Evolutionary conservation across 53 echinoderm and acorn worm species (phyloP).

Genomic region (Hippasteria phrygiana): DNA sequence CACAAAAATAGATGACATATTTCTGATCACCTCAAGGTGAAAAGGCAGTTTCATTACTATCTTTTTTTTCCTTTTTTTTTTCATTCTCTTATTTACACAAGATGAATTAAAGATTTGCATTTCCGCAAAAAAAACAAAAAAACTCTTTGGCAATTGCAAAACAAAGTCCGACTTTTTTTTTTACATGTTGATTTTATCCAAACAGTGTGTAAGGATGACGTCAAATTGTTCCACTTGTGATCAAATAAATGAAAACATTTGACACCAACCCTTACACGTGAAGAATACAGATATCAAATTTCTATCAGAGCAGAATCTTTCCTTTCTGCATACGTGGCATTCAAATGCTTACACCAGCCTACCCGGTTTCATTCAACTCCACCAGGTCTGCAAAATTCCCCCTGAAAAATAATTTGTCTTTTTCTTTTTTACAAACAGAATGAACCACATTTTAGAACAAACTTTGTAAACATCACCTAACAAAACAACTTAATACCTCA

Average conservation of each 20-base stretch:
- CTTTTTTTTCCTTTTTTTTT: background rate
- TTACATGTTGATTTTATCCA: no score
- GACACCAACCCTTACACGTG: background rate
- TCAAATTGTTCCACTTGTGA: background rate
- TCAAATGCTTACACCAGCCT: no score
- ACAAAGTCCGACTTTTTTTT: background rate
- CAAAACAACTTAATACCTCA: no score
- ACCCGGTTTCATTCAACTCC: no score
- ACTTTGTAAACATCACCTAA: no score
- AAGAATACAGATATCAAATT: conserved; percentile 7
- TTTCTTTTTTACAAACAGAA: no score
- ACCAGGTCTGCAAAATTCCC: no score
- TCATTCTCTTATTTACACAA: background rate
- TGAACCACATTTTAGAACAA: no score
- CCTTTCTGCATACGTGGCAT: no score
- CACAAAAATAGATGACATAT: conserved; percentile 59
- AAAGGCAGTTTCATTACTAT: conserved; percentile 24
- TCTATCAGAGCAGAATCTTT: no score
- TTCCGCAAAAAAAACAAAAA: background rate
- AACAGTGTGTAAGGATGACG: no score
- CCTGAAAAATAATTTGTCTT: no score
- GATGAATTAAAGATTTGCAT: background rate
- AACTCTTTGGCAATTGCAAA: background rate
- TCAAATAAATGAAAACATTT: background rate
- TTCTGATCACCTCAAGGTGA: conserved; percentile 16